phyloP scores from a whole-genome alignment of 1,140 invertebrate species.

The Drosophila neocordata region DNA sequence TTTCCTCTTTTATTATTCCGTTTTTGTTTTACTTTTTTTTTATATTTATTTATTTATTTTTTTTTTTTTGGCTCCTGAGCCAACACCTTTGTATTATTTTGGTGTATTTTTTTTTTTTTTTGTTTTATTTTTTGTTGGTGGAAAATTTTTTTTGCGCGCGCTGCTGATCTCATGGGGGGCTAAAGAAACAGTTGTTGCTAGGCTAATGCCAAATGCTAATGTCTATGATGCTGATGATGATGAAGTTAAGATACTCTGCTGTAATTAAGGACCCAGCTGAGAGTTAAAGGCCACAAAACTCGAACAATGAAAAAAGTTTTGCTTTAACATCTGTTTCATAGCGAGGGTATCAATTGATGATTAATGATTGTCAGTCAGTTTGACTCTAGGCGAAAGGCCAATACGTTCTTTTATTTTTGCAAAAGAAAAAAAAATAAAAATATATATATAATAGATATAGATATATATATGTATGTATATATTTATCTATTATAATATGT shows the following conservation, averaged over 20 bases:
- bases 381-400: slow-evolving; percentile 11
- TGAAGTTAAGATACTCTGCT: not conserved
- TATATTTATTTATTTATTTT: not conserved
- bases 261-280: slow-evolving; percentile 15
- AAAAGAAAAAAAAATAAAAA: slow-evolving; percentile 41
- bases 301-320: slow-evolving; percentile 14
- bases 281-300: slow-evolving; percentile 14
- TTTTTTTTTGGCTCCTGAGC: slow-evolving; percentile 14
- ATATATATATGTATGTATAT: too few relatives aligned
- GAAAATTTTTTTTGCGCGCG: slow-evolving; percentile 10
- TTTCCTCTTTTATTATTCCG: slow-evolving; percentile 14
- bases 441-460: too few relatives aligned
- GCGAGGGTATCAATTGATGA: not conserved
- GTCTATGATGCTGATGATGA: not conserved
- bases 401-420: slow-evolving; percentile 32
- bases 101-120: not conserved
- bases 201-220: not conserved
- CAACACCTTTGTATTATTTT: slow-evolving; percentile 17
- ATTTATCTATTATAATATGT: too few relatives aligned
- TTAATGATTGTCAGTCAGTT: slow-evolving; percentile 16
- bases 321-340: slow-evolving; percentile 10
- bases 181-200: slow-evolving; percentile 8
- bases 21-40: slow-evolving; percentile 13
- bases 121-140: not conserved
- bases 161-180: not conserved